Conservation (phyloP, 1,140 invertebrate species). For the Solenopsis invicta region DNA sequence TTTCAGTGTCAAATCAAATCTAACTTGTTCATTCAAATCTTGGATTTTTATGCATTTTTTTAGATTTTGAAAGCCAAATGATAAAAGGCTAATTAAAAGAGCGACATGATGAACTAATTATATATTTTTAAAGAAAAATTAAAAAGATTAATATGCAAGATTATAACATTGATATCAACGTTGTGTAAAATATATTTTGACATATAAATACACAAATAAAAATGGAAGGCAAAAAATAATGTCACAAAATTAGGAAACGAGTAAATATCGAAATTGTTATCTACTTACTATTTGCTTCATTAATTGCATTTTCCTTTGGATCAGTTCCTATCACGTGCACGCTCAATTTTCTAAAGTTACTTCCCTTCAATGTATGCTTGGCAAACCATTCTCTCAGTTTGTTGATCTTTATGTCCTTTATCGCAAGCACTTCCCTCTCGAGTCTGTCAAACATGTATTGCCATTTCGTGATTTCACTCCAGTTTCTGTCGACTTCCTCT, state of each 20-base stretch:
- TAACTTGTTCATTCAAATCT: no score
- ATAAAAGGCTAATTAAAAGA: no score
- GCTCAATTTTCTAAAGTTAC: conserved; percentile 89
- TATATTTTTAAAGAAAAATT: no score
- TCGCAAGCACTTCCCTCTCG: conserved; percentile 87
- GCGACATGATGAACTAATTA: no score
- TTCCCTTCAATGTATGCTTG: conserved; percentile 87
- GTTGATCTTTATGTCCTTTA: conserved; percentile 82
- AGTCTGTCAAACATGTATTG: conserved; percentile 91
- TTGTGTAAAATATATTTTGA: no score
- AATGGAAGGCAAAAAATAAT: background rate
- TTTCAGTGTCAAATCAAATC: no score
- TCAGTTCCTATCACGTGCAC: conserved; percentile 87
- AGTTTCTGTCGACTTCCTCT: conserved; percentile 92
- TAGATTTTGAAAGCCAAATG: no score
- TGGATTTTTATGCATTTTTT: no score
- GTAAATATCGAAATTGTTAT: background rate
- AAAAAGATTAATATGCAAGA: no score
- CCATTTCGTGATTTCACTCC: conserved; percentile 90
- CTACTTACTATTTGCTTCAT: conserved; percentile 5
- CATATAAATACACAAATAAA: background rate
- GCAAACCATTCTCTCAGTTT: conserved; percentile 89
- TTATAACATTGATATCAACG: no score
- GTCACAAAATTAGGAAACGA: background rate
- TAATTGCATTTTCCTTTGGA: conserved; percentile 37